Base-by-base conservation (phyloP, 2,888 invertebrate species). In the Ophion ventricosus region DNA sequence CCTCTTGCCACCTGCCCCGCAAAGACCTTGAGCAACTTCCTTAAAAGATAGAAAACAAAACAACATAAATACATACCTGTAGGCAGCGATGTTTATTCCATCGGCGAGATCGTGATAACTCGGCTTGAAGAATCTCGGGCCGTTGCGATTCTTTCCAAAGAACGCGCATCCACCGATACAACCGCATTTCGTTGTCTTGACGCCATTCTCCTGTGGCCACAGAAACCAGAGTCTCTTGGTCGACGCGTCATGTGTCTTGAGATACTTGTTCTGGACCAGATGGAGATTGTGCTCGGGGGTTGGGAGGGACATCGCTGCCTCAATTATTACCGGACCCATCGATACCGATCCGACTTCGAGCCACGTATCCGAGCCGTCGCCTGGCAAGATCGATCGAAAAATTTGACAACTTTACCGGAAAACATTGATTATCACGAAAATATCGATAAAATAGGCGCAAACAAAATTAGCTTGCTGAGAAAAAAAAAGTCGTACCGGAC, bases 81-180 rank as follows among this genome's bases (percentile, higher is more conserved):
- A 97, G 87, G 96, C 96, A 2, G 98, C 97, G 80, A 98, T 95
- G 90, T 98, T 98, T 56, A 97, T 95, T 2, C 97, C 97, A 89
- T 98, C 98, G 80, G 96, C 95, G 59, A 97, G 94, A 93, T 98
- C 98, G 82, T 96, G 96, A 35, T 96, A 95, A 85, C 95, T 96
- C 0, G 98, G 98, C 90, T 97, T 97, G 87, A 99, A 97, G 93
- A 99, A 98, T 87, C 96, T 96, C 14, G 96, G 94, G 0, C 99
- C 99, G 92, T 98, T 98, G 90, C 96, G 95, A 93, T 99, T 99
- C 77, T 95, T 96, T 1, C 99, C 99, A 92, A 99, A 99, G 94
- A 99, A 99, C 14, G 95, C 95, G 91, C 98, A 99, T 0, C 99
- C 99, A 2, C 99, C 99, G 43, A 97, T 97, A 92, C 99, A 99